These are phyloP conservation scores for Drosophila neoperkinsi DNA, from an alignment of 2,888 invertebrate species.

Conservation along the genomic window DNA sequence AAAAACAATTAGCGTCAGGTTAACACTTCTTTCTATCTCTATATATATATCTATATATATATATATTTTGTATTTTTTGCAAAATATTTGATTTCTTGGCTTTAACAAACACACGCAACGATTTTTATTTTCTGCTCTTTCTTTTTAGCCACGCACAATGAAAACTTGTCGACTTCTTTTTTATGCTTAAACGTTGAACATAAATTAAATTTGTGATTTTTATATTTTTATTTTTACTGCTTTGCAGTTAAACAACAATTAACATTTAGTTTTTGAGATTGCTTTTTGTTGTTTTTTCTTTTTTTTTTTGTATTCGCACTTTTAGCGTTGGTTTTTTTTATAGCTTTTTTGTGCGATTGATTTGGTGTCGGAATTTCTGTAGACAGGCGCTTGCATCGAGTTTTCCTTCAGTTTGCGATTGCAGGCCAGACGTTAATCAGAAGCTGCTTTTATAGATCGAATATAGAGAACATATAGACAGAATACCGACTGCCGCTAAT, in stretches of 20 bases:
- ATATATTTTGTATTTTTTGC: conserved; percentile 11
- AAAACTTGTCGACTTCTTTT: conserved; percentile 34
- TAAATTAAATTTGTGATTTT: conserved; percentile 45
- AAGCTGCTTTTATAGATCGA: conserved; percentile 52
- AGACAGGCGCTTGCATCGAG: conserved; percentile 57
- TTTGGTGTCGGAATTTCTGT: conserved; percentile 22
- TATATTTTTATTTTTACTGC: conserved; percentile 18
- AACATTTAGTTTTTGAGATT: conserved; percentile 52
- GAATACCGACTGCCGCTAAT: conserved; percentile 48
- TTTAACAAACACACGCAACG: conserved; percentile 48
- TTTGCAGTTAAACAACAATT: conserved; percentile 48
- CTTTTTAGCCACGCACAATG: conserved; percentile 74
- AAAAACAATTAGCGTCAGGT: conserved; percentile 70
- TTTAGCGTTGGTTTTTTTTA: conserved; percentile 29
- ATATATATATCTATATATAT: conserved; percentile 12
- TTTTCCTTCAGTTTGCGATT: conserved; percentile 56
- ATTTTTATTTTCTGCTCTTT: conserved; percentile 30
- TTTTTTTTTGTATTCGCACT: conserved; percentile 45
- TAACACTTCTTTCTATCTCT: conserved; percentile 60
- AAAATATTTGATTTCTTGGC: conserved; percentile 33
- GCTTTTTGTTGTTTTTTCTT: background rate
- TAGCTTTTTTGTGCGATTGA: conserved; percentile 8
- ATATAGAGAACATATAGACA: background rate
- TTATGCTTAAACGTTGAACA: conserved; percentile 66
- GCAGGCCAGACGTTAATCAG: conserved; percentile 36